Evolutionary conservation across 2,113 vertebrate genomes (phyloP).

Genomic region (Notothenia rossii): DNA sequence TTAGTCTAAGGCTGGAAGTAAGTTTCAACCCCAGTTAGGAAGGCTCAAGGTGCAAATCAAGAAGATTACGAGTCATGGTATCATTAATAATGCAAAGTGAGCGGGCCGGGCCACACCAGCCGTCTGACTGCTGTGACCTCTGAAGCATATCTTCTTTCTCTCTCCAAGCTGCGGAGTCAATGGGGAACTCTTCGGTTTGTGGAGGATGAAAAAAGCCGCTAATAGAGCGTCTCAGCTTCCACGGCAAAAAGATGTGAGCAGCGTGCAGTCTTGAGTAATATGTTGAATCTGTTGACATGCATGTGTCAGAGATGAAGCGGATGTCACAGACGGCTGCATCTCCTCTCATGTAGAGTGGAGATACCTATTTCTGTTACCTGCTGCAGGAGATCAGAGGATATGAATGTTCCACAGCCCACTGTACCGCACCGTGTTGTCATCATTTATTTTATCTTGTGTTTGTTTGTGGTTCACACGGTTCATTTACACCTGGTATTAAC

Average conservation of each 20-base stretch:
- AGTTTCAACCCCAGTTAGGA: background rate
- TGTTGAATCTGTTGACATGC: constrained; percentile 29
- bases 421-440: background rate
- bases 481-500: background rate
- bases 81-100: constrained; percentile 18
- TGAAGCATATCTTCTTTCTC: background rate
- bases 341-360: background rate
- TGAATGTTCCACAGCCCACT: constrained; percentile 9
- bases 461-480: background rate
- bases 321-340: background rate
- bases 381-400: constrained; percentile 12
- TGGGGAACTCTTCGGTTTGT: constrained; percentile 35
- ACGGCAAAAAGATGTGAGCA: constrained; percentile 2
- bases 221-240: constrained; percentile 41
- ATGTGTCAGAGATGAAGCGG: constrained; percentile 21
- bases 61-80: constrained; percentile 2
- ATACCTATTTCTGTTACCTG: constrained; percentile 33
- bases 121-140: constrained; percentile 5
- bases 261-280: background rate
- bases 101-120: constrained; percentile 13
- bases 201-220: constrained; percentile 40
- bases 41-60: constrained; percentile 1
- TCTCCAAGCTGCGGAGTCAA: constrained; percentile 51
- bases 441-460: constrained; percentile 30
- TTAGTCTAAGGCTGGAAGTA: background rate